phyloP scores from a whole-genome alignment of 2,113 vertebrate species.

The Hystrix cristata region DNA sequence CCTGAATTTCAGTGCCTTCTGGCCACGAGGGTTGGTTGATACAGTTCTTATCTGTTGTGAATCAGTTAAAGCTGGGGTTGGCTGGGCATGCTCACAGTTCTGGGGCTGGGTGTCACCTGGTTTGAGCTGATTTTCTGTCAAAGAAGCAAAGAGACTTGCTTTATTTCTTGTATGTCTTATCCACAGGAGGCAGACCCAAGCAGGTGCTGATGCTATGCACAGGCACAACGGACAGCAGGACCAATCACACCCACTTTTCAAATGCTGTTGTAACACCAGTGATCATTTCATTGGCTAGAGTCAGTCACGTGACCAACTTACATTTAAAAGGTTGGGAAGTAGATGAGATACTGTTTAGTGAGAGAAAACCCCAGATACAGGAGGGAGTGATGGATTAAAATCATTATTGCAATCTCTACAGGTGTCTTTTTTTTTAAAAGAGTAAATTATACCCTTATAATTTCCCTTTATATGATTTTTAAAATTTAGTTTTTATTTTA shows the following conservation, averaged over 20 bases:
- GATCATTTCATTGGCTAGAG: not conserved
- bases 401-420: not conserved
- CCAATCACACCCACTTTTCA: not conserved
- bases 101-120: not conserved
- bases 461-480: not conserved
- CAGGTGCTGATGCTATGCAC: not conserved
- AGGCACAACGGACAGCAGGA: not conserved
- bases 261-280: not conserved
- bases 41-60: not conserved
- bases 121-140: not conserved
- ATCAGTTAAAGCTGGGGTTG: not conserved
- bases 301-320: not conserved
- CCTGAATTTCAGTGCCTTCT: not conserved
- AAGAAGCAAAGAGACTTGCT: not conserved
- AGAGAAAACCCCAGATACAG: not conserved
- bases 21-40: not conserved
- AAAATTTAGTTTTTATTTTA: conserved; percentile 45
- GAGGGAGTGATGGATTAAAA: not conserved
- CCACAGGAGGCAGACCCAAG: not conserved
- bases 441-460: not conserved
- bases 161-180: not conserved
- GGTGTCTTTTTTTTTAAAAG: not conserved
- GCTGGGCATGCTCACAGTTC: not conserved
- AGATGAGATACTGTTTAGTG: not conserved
- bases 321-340: not conserved